Evolutionary conservation across 1,140 invertebrate genomes (phyloP).

Genomic region (Zophobas morio): DNA sequence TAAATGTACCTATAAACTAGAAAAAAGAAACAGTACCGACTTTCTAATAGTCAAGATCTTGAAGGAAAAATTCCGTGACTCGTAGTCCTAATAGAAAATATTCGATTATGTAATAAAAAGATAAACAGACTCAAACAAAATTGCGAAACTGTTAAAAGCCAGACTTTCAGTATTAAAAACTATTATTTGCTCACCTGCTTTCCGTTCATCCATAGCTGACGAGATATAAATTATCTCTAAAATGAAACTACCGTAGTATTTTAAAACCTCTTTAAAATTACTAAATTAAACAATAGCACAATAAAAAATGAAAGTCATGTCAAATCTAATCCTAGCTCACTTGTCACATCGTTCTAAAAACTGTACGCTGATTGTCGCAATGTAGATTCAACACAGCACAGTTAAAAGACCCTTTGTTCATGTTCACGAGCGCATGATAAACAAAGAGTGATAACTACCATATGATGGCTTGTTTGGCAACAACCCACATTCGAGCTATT

Average conservation of each 20-base stretch:
- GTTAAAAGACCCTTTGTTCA: slow-evolving; percentile 3
- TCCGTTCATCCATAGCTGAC: slow-evolving; percentile 5
- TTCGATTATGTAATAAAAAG: slow-evolving; percentile 10
- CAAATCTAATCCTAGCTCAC: not conserved
- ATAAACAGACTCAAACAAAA: not conserved
- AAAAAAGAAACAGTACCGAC: no score
- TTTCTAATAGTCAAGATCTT: no score
- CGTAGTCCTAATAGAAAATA: not conserved
- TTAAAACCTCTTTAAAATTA: slow-evolving; percentile 4
- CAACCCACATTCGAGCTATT: not conserved
- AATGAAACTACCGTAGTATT: not conserved
- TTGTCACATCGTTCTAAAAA: slow-evolving; percentile 5
- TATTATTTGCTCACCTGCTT: slow-evolving; percentile 17
- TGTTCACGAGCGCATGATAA: slow-evolving; percentile 5
- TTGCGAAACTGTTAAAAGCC: not conserved
- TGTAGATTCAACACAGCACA: not conserved
- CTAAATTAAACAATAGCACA: slow-evolving; percentile 20
- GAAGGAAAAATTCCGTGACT: no score
- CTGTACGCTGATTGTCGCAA: not conserved
- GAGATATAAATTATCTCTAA: not conserved
- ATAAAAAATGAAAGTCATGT: slow-evolving; percentile 17
- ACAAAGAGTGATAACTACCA: slow-evolving; percentile 24
- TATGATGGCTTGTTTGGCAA: slow-evolving; percentile 25
- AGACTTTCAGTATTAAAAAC: not conserved
- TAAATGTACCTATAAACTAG: no score